phyloP scores from a whole-genome alignment of 1,140 invertebrate genomes.

The Drosophila tropicalis region DNA sequence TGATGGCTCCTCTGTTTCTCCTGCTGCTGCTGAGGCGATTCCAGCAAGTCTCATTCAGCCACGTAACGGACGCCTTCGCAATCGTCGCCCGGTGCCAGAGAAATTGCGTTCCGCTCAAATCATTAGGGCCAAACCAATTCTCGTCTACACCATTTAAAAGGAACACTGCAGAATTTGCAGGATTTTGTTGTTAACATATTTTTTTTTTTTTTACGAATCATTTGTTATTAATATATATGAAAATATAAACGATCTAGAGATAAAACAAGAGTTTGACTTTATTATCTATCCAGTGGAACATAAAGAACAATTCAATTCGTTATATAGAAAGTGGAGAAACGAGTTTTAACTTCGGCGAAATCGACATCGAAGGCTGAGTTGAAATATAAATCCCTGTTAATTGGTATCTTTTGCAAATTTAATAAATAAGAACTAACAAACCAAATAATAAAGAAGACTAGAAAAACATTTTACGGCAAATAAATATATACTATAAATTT shows the following conservation, averaged over 20 bases:
- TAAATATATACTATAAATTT: too few species aligned
- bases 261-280: neutral
- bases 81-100: constrained; percentile 50
- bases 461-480: too few species aligned
- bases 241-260: constrained; percentile 1
- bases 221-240: neutral
- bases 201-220: neutral
- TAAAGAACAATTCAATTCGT: too few species aligned
- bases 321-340: too few species aligned
- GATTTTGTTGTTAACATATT: constrained; percentile 8
- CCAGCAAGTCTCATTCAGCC: constrained; percentile 70
- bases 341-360: neutral
- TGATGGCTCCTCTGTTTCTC: neutral
- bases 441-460: too few species aligned
- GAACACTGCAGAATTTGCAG: neutral
- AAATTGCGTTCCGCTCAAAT: constrained; percentile 64
- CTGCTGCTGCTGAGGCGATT: constrained; percentile 50
- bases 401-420: too few species aligned
- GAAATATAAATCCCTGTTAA: too few species aligned
- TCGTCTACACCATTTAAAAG: constrained; percentile 65
- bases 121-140: constrained; percentile 65
- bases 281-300: too few species aligned
- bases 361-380: too few species aligned
- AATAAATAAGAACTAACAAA: too few species aligned
- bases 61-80: constrained; percentile 60